Evolutionary conservation across 2,113 vertebrate genomes (phyloP).

Genomic region (Vombatus ursinus): DNA sequence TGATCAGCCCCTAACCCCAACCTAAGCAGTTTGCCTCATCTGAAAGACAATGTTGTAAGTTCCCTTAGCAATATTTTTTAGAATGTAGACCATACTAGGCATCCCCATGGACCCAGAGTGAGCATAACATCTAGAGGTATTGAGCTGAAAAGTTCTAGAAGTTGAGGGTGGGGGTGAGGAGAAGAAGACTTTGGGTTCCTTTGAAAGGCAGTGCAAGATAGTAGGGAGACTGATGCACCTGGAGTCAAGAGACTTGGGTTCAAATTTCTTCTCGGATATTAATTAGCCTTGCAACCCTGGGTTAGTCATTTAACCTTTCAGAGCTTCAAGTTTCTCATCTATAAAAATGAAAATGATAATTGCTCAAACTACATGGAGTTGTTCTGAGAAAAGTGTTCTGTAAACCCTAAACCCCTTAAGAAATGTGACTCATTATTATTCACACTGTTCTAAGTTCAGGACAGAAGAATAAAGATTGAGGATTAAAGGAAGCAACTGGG

Average conservation of each 20-base stretch:
- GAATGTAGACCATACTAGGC: not conserved
- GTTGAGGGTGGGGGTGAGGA: not conserved
- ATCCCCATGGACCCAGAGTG: not conserved
- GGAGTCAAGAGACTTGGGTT: not conserved
- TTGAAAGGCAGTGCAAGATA: not conserved
- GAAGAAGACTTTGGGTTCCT: not conserved
- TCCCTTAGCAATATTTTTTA: not conserved
- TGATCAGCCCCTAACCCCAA: not conserved
- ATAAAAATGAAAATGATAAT: not conserved
- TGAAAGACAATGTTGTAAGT: not conserved
- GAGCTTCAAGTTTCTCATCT: not conserved
- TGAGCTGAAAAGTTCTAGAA: not conserved
- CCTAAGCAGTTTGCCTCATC: not conserved
- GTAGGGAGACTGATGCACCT: not conserved
- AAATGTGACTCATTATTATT: not conserved
- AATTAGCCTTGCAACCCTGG: not conserved
- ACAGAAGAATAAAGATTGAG: not conserved
- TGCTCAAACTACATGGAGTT: not conserved
- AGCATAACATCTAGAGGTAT: not conserved
- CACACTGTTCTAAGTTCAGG: not conserved
- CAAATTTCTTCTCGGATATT: not conserved
- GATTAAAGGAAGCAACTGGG: not conserved
- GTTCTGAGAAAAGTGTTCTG: not conserved
- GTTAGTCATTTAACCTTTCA: not conserved
- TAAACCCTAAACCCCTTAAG: not conserved